phyloP scores from a whole-genome alignment of 2,888 invertebrate genomes.

The Tuberolachnus salignus region DNA sequence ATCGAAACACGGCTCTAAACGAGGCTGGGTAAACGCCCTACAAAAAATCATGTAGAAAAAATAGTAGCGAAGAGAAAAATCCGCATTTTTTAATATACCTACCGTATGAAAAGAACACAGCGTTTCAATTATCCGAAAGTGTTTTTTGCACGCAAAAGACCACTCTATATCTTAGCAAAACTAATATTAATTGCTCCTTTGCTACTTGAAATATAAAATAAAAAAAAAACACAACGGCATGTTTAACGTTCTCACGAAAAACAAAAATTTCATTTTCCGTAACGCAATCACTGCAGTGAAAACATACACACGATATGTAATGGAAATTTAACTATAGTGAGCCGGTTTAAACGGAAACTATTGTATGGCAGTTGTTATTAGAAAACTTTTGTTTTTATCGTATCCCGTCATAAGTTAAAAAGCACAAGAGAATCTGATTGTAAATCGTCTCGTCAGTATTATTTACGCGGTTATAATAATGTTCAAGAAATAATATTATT shows the following conservation, averaged over 20 bases:
- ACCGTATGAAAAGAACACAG: too few species aligned
- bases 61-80: too few species aligned
- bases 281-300: background rate
- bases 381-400: conserved; percentile 7
- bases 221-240: too few species aligned
- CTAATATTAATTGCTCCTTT: too few species aligned
- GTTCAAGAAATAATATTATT: background rate
- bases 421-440: background rate
- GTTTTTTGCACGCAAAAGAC: too few species aligned
- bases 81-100: too few species aligned
- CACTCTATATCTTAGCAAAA: too few species aligned
- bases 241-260: background rate
- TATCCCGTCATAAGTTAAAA: background rate
- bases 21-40: too few species aligned
- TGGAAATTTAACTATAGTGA: background rate
- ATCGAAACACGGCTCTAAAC: too few species aligned
- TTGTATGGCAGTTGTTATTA: background rate
- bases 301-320: background rate
- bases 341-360: background rate
- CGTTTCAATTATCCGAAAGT: too few species aligned
- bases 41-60: too few species aligned
- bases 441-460: conserved; percentile 6
- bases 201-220: too few species aligned
- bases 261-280: background rate
- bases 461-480: background rate